Base-by-base conservation (phyloP, 35 echinoderm and acorn worm species). In the Hemicentrotus pulcherrimus region DNA sequence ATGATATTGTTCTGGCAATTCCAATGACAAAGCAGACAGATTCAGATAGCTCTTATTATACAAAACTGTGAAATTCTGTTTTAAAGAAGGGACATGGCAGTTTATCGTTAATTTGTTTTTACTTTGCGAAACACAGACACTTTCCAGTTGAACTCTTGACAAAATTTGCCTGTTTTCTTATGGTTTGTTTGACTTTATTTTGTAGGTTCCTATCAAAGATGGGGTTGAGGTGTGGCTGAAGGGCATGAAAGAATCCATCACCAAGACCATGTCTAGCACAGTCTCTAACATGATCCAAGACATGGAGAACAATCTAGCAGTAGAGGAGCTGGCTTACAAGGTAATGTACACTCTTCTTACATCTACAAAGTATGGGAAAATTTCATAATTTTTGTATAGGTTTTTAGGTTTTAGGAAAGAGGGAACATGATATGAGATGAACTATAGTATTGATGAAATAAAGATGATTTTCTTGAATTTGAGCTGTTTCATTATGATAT, bases 191-290 rank as follows among this genome's bases (percentile, higher is more conserved):
- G 65, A 78, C 65, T n/a, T 78, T 78, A 18, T 28, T 41, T 45
- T 45, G 46, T 47, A 99, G 98, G 97, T 99, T 24, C 78, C 35
- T 15, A 86, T 99, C 32, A 96, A 96, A 46, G 98, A 99, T 86
- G 96, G 98, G 10, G 98, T 99, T 12, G 98, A 99, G 97, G 96
- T 99, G 12, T 99, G 98, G 98, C 86, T 99, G 88, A 97, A 97
- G 32, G 95, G 91, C 15, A 58, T 99, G 47, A 97, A 99, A 86
- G 97, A 99, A 87, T 96, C 96, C 24, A 97, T 99, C 94, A 91
- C 92, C 59, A 97, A 97, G 94, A 97, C 98, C 6, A 85, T 99
- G 46, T 95, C 96, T 86, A 94, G 46, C 35, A 95, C 95, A 18
- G 96, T 97, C 85, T 97, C 96, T 88, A 97, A 96, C 50, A 96